Conservation (phyloP, 2,113 vertebrate species). For the Panthera uncia region DNA sequence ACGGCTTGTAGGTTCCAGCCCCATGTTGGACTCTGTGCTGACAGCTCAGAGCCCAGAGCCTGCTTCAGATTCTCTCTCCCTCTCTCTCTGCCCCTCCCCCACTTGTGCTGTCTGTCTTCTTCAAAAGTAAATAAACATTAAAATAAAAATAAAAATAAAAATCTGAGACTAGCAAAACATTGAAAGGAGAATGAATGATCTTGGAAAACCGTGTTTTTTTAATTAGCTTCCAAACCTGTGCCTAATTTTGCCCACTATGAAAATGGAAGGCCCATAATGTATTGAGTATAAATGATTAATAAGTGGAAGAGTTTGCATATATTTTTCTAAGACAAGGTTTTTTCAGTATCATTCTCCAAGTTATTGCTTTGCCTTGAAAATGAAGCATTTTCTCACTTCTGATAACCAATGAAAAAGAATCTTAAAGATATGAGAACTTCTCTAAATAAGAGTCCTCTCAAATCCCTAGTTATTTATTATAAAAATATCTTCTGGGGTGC, state of each 20-base stretch:
- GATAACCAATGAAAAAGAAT: background rate
- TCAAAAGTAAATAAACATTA: no score
- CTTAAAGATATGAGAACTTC: background rate
- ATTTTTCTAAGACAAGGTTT: background rate
- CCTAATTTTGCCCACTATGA: background rate
- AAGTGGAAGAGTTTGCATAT: background rate
- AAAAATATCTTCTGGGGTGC: background rate
- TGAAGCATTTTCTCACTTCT: background rate
- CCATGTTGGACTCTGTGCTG: no score
- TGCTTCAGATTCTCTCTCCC: no score
- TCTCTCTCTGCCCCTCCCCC: no score
- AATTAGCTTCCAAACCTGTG: background rate
- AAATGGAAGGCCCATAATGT: background rate
- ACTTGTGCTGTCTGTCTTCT: no score
- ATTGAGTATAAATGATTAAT: background rate
- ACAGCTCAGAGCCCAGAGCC: no score
- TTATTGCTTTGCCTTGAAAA: conserved; percentile 41
- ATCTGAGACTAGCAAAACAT: background rate
- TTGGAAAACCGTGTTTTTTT: background rate
- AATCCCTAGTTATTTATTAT: background rate
- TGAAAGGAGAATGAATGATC: background rate
- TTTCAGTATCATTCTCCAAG: background rate
- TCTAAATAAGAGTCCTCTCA: background rate
- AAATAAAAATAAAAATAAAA: background rate
- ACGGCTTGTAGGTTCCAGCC: no score